phyloP scores from a whole-genome alignment of 2,888 invertebrate genomes.

The Exocentrus adspersus region DNA sequence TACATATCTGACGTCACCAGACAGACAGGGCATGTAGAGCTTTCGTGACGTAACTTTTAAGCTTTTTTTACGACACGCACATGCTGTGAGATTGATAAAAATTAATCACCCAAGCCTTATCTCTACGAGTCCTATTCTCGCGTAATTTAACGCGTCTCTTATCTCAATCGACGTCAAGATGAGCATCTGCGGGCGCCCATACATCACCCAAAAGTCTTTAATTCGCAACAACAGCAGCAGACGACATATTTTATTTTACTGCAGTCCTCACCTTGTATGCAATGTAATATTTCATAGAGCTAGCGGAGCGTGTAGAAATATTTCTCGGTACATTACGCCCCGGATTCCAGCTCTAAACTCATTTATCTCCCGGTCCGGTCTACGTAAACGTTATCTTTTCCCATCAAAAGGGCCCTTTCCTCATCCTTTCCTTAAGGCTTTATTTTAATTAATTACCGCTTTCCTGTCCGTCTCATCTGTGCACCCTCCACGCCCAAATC shows the following conservation, averaged over 20 bases:
- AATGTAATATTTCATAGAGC: too few species aligned
- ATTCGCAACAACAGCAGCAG: background rate
- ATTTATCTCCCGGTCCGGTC: too few species aligned
- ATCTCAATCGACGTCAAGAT: background rate
- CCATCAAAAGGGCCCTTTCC: background rate
- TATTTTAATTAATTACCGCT: background rate
- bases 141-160: background rate
- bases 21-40: too few species aligned
- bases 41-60: too few species aligned
- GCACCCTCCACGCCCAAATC: constrained; percentile 20
- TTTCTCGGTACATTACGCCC: too few species aligned
- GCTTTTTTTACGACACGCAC: too few species aligned
- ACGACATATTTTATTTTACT: too few species aligned
- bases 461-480: constrained; percentile 7
- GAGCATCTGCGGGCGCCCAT: background rate
- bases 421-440: too few species aligned
- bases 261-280: too few species aligned
- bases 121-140: background rate
- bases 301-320: too few species aligned
- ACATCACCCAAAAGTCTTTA: background rate
- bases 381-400: background rate
- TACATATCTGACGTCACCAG: too few species aligned
- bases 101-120: background rate
- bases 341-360: too few species aligned
- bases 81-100: background rate